Evolutionary conservation across 2,113 vertebrate genomes (phyloP), one percentile per base, ranked within the genome.

Genomic region (Tachuris rubrigastra): DNA sequence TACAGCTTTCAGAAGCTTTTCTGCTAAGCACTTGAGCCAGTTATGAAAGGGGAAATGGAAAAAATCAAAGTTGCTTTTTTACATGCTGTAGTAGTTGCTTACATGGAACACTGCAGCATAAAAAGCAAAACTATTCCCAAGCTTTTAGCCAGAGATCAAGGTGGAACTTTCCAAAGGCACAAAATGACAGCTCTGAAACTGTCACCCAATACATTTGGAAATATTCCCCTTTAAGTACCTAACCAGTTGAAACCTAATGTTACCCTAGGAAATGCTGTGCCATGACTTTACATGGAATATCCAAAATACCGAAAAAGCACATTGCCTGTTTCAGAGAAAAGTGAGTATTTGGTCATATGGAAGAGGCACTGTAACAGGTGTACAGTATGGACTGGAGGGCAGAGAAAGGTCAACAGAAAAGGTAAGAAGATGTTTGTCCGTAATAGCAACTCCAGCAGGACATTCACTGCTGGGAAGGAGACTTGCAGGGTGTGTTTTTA

Each of bases 331-430:
- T 87, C 20, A 59, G 79, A 79, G 84, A 21, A 53, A 84, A 79
- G 55, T 21, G 52, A 93, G 0, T 72, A 82, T 83, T 90, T 90
- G 87, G 92, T 95, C 46, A 13, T 30, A 18, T 5, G 80, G 76
- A 77, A 90, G 95, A 97, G 96, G 96, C 96, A 96, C 96, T 92
- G 94, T 67, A 67, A 56, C 66, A 59, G 53, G 22, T 23, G 79
- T 53, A 89, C 85, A 92, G 94, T 2, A 33, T 1, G 9, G 60
- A n/a, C 3, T 8, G 4, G n/a, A 60, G 71, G 71, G 67, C 4
- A 3, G 16, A 28, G 62, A 56, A 62, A 35, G 66, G 56, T 5
- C 82, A 87, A 55, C 42, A 62, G 59, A 52, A 69, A 89, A 81
- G 66, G 31, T 37, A 76, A 27, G 80, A 14, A 23, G 53, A 15